phyloP scores from a whole-genome alignment of 2,797 vertebrate species.

The Neopelma chrysocephalum region DNA sequence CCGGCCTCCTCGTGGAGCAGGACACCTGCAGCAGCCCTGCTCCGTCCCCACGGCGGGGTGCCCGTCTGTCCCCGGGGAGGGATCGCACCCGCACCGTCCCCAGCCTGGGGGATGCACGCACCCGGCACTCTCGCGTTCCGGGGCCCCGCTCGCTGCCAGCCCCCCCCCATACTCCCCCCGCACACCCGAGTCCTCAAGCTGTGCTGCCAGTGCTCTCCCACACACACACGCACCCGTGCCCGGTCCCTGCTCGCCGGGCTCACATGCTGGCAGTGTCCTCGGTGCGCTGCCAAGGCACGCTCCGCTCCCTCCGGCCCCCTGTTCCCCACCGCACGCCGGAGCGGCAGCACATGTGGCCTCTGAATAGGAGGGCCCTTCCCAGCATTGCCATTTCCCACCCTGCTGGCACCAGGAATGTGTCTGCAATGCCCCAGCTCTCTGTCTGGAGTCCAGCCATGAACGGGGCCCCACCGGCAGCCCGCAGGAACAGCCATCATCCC shows the following conservation, averaged over 20 bases:
- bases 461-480: neutral
- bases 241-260: neutral
- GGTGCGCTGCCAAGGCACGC: neutral
- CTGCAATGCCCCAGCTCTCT: neutral
- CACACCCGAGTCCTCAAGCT: neutral
- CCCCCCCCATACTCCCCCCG: neutral
- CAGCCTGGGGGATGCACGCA: neutral
- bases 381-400: neutral
- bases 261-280: neutral
- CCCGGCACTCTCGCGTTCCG: rapidly evolving
- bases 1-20: rapidly evolving
- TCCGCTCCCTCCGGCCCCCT: neutral
- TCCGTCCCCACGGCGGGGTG: neutral
- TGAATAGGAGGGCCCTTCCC: neutral
- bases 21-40: neutral
- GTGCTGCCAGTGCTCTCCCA: slow-evolving; percentile 55
- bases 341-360: rapidly evolving
- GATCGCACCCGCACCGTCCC: rapidly evolving
- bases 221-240: slow-evolving; percentile 45
- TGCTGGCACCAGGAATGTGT: neutral
- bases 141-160: neutral
- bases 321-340: rapidly evolving
- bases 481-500: neutral
- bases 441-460: neutral
- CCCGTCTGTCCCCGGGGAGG: neutral